These are phyloP conservation scores for Holocentrus rufus DNA, from an alignment of 2,797 vertebrate genomes.

Conservation along the genomic window DNA sequence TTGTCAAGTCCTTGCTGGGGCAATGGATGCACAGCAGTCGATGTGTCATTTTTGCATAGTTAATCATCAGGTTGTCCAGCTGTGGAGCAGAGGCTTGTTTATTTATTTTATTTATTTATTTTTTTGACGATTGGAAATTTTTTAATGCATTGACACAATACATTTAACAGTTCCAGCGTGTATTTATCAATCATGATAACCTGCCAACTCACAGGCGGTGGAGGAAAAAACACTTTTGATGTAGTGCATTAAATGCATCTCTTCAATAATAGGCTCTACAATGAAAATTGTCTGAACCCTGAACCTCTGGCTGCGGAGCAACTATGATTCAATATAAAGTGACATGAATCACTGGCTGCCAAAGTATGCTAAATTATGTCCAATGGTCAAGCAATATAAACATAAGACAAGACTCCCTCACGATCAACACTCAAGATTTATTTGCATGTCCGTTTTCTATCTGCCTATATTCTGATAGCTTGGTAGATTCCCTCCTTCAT, in stretches of 20 bases:
- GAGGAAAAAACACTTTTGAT: constrained; percentile 42
- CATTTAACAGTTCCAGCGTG: constrained; percentile 42
- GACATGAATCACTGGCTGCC: constrained; percentile 1
- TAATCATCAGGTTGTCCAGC: constrained; percentile 49
- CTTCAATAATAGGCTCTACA: constrained; percentile 7
- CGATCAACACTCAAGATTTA: constrained; percentile 26
- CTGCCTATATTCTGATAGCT: constrained; percentile 23
- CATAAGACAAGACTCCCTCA: constrained; percentile 1
- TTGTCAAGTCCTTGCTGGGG: constrained; percentile 65
- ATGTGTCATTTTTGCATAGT: constrained; percentile 45
- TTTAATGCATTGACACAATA: constrained; percentile 52
- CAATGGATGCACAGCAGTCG: constrained; percentile 20
- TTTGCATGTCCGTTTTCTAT: constrained; percentile 32
- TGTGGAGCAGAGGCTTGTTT: constrained; percentile 52
- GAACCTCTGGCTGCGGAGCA: background rate
- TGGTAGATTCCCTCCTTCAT: constrained; percentile 32
- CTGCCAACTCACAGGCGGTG: constrained; percentile 23
- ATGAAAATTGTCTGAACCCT: constrained; percentile 3
- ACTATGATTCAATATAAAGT: background rate
- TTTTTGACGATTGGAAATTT: constrained; percentile 39
- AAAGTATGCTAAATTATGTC: background rate
- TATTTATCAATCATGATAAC: constrained; percentile 53
- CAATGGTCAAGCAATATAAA: background rate
- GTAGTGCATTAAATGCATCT: background rate
- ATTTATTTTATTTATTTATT: background rate